These are phyloP conservation scores for Beroe ovata DNA, from an alignment of 37 sponge, comb jelly and placozoan species.

Conservation along the genomic window DNA sequence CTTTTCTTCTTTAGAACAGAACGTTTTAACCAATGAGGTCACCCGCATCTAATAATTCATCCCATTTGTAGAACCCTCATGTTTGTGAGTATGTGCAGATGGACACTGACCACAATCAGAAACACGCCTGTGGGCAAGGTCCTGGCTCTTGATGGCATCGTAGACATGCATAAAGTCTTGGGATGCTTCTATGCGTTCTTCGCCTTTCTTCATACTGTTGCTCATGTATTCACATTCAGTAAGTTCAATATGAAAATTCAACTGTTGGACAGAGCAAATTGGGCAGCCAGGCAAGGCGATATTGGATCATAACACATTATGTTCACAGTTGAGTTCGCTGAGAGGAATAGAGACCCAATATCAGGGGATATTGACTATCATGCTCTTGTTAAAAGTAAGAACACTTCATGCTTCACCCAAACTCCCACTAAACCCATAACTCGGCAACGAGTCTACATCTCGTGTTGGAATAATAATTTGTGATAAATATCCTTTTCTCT, in stretches of 20 bases:
- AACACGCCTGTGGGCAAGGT: slow-evolving; percentile 52
- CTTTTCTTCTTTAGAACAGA: background rate
- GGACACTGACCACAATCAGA: slow-evolving; percentile 10
- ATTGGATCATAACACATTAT: too few species aligned
- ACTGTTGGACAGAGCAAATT: too few species aligned
- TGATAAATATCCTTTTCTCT: background rate
- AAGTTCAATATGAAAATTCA: too few species aligned
- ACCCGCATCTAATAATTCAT: background rate
- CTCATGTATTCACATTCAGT: slow-evolving; percentile 42
- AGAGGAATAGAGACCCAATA: background rate
- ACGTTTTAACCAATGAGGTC: background rate
- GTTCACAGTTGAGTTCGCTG: background rate
- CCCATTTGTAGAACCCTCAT: background rate
- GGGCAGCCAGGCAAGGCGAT: too few species aligned
- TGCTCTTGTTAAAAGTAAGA: background rate
- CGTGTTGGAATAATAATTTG: too few species aligned
- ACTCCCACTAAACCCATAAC: background rate
- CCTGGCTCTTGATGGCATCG: slow-evolving; percentile 48
- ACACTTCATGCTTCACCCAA: background rate
- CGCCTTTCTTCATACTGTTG: slow-evolving; percentile 30
- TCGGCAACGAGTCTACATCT: too few species aligned
- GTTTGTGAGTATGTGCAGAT: slow-evolving; percentile 44
- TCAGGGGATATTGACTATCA: background rate
- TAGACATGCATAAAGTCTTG: slow-evolving; percentile 49
- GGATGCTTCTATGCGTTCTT: background rate